Evolutionary conservation across 1,140 invertebrate species (phyloP).

Genomic region (Bombus turneri): DNA sequence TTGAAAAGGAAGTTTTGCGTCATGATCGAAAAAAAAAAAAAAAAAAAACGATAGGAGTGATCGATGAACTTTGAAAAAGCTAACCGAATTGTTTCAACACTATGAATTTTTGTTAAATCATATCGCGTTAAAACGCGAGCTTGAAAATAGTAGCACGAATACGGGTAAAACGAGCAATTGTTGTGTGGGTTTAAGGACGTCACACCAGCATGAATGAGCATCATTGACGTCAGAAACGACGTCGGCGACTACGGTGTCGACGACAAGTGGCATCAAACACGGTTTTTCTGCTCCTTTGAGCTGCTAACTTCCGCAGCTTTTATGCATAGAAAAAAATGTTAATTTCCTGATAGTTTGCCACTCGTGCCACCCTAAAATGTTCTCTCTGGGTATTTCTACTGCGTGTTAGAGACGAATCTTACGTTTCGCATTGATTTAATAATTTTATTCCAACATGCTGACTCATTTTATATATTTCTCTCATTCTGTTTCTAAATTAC

Average conservation of each 20-base stretch:
- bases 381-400: slow-evolving; percentile 16
- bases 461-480: not conserved
- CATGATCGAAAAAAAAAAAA: no score
- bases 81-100: not conserved
- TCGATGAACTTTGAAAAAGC: not conserved
- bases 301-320: slow-evolving; percentile 46
- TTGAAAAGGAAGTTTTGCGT: not conserved
- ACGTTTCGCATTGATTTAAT: slow-evolving; percentile 9
- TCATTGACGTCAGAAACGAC: slow-evolving; percentile 45
- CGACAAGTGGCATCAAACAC: slow-evolving; percentile 46
- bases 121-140: not conserved
- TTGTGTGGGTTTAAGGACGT: slow-evolving; percentile 55
- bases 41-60: not conserved
- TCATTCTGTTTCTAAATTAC: not conserved
- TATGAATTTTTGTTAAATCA: not conserved
- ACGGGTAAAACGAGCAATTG: slow-evolving; percentile 45
- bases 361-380: slow-evolving; percentile 34
- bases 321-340: slow-evolving; percentile 52
- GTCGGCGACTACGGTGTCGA: slow-evolving; percentile 28
- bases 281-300: slow-evolving; percentile 52
- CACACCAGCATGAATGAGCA: slow-evolving; percentile 27
- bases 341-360: slow-evolving; percentile 47
- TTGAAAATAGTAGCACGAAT: not conserved
- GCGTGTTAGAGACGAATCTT: slow-evolving; percentile 11
- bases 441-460: not conserved